A percentile compares a stretch with the other conserved stretches of the same genome.
phyloP scores from a whole-genome alignment of 2,888 invertebrate species.

The Andrena hattorfiana region DNA sequence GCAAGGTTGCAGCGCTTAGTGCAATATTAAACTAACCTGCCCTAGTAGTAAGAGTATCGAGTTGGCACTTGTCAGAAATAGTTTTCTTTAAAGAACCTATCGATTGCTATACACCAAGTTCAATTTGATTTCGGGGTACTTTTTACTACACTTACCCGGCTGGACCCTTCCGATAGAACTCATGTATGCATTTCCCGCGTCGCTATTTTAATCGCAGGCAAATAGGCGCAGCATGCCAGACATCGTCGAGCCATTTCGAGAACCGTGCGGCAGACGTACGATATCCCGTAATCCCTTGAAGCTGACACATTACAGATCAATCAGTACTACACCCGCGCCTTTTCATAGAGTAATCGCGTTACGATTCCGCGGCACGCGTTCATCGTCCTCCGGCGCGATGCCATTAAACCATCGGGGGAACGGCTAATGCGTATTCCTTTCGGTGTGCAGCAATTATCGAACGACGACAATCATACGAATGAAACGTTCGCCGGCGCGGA shows the following conservation, averaged over 20 bases:
- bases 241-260: background rate
- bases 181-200: too few species aligned
- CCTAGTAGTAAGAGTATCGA: too few species aligned
- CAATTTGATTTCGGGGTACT: too few species aligned
- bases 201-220: too few species aligned
- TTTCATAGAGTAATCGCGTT: constrained; percentile 7
- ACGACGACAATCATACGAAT: constrained; percentile 46
- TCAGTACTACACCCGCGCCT: background rate
- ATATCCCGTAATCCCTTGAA: background rate
- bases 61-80: too few species aligned
- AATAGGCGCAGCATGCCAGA: too few species aligned
- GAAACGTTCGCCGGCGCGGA: constrained; percentile 34
- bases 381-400: background rate
- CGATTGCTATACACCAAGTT: too few species aligned
- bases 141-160: too few species aligned
- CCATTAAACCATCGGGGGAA: constrained; percentile 38
- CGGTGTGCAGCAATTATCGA: constrained; percentile 40
- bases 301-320: background rate
- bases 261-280: background rate
- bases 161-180: too few species aligned
- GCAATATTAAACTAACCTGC: too few species aligned
- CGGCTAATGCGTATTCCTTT: constrained; percentile 48
- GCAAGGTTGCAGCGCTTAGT: too few species aligned
- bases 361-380: background rate
- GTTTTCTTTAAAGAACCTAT: too few species aligned